Base-by-base conservation (phyloP, 23 tunicate genomes). In the Ascidia mentula region DNA sequence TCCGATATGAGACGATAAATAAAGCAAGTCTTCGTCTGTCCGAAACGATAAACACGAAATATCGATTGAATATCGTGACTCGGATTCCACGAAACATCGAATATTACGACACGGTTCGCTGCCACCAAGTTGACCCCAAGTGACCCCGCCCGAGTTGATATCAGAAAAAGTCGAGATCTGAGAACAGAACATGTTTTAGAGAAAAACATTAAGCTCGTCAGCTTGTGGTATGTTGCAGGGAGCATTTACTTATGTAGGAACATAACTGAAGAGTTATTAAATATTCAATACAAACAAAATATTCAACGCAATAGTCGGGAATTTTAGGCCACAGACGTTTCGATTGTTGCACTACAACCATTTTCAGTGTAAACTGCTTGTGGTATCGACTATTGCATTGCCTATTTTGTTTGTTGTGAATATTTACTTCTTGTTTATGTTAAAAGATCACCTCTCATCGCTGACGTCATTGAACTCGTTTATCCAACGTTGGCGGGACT, bases 31-130 rank as follows among this genome's bases (percentile, higher is more conserved):
- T 85, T 95, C 12, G 82, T 76, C 75, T 95, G 98, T n/a, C 98
- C 98, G 72, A 95, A 95, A 6, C 98, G 73, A 60, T 95, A 95
- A 28, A 95, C 91, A 7, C 98, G 88, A 45, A 95, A 95, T 72
- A 95, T 89, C 34, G 98, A 89, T 76, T 95, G 98, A 9, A 88
- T 82, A 70, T 95, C 98, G 74, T 95, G 95, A 34, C 91, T 34
- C 5, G 98, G 98, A 45, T 95, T 95, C 98, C 98, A 95, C 28
- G 90, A 89, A 1, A 90, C 95, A 69, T 95, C 98, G 77, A 95
- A 95, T 32, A 95, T 86, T 8, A 95, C 88, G 46, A 95, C 95
- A 36, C 98, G 81, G 72, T 95, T 95, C 30, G 98, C 98, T 8
- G 95, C 98, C 0, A 95, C 95, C 42, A 95, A 75, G 65, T 95